Evolutionary conservation across 2,113 vertebrate genomes (phyloP).

Genomic region (Ptychochromis oligacanthus): DNA sequence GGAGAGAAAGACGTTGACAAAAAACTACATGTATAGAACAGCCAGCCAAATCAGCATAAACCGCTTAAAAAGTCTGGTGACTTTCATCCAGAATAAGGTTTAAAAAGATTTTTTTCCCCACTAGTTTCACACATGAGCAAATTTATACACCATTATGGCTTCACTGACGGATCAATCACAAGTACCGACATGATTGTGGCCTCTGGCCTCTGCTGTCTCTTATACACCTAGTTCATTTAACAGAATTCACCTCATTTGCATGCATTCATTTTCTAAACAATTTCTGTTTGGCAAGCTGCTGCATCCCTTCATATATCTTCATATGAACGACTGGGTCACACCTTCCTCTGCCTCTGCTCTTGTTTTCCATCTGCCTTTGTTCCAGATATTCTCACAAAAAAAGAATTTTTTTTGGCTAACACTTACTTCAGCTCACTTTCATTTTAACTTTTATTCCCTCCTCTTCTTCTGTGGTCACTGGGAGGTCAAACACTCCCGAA

Average conservation of each 20-base stretch:
- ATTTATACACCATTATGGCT: too few species aligned
- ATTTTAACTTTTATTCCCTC: not conserved
- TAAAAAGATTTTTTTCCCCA: not conserved
- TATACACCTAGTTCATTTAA: too few species aligned
- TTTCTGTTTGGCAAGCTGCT: not conserved
- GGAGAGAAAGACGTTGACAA: not conserved
- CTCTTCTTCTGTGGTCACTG: constrained; percentile 27
- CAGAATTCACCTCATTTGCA: too few species aligned
- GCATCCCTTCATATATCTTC: not conserved
- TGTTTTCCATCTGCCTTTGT: not conserved
- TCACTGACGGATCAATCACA: too few species aligned
- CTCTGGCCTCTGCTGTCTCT: not conserved
- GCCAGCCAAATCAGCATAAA: not conserved
- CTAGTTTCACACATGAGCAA: not conserved
- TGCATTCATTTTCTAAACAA: not conserved
- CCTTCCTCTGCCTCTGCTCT: not conserved
- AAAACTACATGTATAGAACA: not conserved
- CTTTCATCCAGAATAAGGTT: rapidly evolving
- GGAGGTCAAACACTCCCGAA: constrained; percentile 38
- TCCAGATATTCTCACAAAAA: constrained; percentile 9
- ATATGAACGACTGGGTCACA: not conserved
- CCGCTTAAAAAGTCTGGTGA: not conserved
- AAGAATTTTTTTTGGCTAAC: constrained; percentile 18
- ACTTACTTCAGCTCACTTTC: constrained; percentile 19
- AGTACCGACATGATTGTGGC: too few species aligned